Percentiles rank a stretch among this genome's conserved stretches.
Conservation (phyloP, 2,888 invertebrate species). For the Hemaris fuciformis region DNA sequence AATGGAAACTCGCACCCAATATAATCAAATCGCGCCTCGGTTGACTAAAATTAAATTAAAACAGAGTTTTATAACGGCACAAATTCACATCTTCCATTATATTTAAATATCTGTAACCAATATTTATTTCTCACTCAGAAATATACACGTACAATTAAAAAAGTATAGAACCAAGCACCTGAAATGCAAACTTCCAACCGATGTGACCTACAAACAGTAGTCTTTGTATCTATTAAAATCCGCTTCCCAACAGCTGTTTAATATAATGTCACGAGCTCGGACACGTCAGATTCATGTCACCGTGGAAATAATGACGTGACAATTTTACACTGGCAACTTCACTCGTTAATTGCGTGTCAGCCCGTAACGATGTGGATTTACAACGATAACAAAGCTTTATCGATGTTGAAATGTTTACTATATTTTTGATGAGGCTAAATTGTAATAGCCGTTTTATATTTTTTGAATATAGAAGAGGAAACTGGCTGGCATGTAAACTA, state of each 20-base stretch:
- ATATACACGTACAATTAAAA: no score
- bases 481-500: no score
- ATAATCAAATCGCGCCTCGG: no score
- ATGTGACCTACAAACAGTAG: neutral
- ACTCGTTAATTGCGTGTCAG: slow-evolving; percentile 41
- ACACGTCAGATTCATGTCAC: slow-evolving; percentile 34
- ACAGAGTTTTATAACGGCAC: no score
- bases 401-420: neutral
- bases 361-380: slow-evolving; percentile 17
- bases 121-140: no score
- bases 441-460: no score
- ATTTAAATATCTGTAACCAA: no score
- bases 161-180: neutral
- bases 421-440: neutral
- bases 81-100: no score
- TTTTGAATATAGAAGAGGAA: no score
- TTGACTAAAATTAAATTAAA: no score
- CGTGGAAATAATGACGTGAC: slow-evolving; percentile 39
- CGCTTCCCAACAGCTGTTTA: neutral
- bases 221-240: neutral
- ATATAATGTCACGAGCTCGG: slow-evolving; percentile 22
- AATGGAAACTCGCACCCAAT: no score
- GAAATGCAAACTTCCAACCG: neutral
- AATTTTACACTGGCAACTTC: slow-evolving; percentile 34
- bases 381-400: slow-evolving; percentile 12